Percentiles rank a stretch among this genome's conserved stretches.
These are phyloP conservation scores for Magallana ariakensis DNA, from an alignment of 1,140 invertebrate species.

Conservation along the genomic window DNA sequence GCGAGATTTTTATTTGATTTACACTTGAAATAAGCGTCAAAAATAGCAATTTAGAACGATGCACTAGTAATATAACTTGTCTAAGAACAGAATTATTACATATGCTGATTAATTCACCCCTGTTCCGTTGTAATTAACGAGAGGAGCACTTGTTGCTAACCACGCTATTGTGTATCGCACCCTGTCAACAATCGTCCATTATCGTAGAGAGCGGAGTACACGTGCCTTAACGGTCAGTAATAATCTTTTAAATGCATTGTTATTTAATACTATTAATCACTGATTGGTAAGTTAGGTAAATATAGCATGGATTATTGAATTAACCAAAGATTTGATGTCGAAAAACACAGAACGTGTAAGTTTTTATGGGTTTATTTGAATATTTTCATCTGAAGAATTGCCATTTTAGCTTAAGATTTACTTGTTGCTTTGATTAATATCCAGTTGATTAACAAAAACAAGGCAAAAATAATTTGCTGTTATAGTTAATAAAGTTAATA, in stretches of 20 bases:
- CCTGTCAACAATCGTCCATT: slow-evolving; percentile 45
- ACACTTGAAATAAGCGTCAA: not conserved
- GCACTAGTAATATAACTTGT: not conserved
- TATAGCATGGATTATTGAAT: no score
- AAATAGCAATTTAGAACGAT: not conserved
- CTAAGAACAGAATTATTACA: not conserved
- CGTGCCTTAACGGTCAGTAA: slow-evolving; percentile 19
- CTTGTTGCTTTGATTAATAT: no score
- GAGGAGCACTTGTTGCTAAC: slow-evolving; percentile 47
- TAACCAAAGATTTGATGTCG: no score
- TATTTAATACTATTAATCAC: not conserved
- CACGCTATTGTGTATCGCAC: slow-evolving; percentile 47
- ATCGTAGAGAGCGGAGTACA: slow-evolving; percentile 13
- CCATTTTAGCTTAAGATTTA: no score
- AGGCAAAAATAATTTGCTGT: no score
- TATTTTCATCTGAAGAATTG: no score
- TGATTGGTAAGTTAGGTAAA: no score
- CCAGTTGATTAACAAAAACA: no score
- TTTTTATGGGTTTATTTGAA: no score
- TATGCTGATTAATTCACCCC: not conserved
- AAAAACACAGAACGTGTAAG: no score
- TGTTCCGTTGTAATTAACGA: not conserved
- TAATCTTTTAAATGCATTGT: slow-evolving; percentile 13
- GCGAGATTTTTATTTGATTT: slow-evolving; percentile 3
- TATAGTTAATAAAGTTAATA: no score